Base-by-base conservation (phyloP, 2,797 vertebrate genomes). In the Lutjanus campechanus region DNA sequence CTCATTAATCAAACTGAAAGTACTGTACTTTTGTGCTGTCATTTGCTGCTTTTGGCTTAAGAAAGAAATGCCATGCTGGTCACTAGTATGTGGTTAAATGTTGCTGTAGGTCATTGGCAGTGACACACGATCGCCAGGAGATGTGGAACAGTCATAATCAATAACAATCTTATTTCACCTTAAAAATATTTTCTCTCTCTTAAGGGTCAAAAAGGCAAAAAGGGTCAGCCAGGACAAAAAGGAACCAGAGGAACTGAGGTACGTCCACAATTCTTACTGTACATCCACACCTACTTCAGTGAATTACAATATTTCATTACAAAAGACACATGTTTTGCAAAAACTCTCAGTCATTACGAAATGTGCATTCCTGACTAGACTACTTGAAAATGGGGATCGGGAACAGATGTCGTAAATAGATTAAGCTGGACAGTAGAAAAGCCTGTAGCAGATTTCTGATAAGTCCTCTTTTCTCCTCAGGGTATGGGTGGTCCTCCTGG, bases 171-270 rank as follows among this genome's bases (percentile, higher is more conserved):
- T 7, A 25, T 50, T 51, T 49, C 16, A 17, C 1, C 4, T 62
- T 71, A 62, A 8, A 80, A 66, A 36, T 19, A 2, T 47, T 47
- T 50, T 82, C 13, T 79, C 3, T 88, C 19, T 77, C 11, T 80
- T 11, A 46, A 93, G 93, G 97, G 97, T 84, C 95, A 96, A 59
- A 97, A 97, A 94, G 97, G 97, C 85, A 98, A 97, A 90, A 93
- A 91, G 87, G 97, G 97, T 89, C 91, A 94, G 47, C 66, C 43
- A 0, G 97, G 97, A 82, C 90, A 85, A 16, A 88, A 95, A 69
- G 97, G 97, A 68, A 92, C 90, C 85, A 95, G 95, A 88, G 97
- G 93, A 77, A 5, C 51, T 8, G 92, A 92, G 91, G 94, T 93
- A 76, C 50, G 71, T 64, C 17, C 29, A 36, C 29, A 36, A 4